A percentile compares a stretch with the other conserved stretches of the same genome.
Conservation (phyloP, 2,113 vertebrate genomes). For the Pygoscelis adeliae region DNA sequence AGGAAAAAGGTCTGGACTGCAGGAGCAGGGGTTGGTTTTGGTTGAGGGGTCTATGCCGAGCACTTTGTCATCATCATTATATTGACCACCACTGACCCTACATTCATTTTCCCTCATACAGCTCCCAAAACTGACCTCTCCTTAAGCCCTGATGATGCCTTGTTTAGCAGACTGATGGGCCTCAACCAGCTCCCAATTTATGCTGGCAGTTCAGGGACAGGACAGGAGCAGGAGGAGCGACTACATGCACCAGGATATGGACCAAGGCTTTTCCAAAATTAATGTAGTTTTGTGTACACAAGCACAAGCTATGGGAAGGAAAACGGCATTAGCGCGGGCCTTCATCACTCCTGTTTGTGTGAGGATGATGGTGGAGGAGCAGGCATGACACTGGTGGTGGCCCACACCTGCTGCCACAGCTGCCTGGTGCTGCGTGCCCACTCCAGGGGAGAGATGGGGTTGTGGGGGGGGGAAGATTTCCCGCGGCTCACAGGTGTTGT, state of each 20-base stretch:
- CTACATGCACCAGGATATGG: rapidly evolving
- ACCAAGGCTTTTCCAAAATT: neutral
- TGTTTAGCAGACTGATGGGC: neutral
- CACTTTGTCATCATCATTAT: neutral
- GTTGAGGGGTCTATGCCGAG: neutral
- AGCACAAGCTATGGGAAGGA: neutral
- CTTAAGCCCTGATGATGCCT: neutral
- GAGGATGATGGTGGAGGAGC: neutral
- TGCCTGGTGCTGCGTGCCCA: neutral
- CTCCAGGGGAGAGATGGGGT: neutral
- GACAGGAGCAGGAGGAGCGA: neutral
- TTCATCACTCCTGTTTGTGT: neutral
- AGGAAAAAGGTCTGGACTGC: neutral
- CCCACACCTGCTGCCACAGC: slow-evolving; percentile 39
- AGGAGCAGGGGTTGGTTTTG: neutral
- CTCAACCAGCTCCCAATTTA: neutral
- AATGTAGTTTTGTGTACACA: neutral
- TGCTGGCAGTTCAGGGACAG: neutral
- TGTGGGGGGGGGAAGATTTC: neutral
- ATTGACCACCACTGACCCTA: neutral
- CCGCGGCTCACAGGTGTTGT: neutral
- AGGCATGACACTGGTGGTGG: neutral
- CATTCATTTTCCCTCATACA: neutral
- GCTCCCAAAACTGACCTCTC: neutral
- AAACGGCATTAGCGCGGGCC: rapidly evolving